Evolutionary conservation across 1,140 invertebrate species (phyloP), one percentile per base, ranked within the genome.

Genomic region (Alviniconcha marisindica): DNA sequence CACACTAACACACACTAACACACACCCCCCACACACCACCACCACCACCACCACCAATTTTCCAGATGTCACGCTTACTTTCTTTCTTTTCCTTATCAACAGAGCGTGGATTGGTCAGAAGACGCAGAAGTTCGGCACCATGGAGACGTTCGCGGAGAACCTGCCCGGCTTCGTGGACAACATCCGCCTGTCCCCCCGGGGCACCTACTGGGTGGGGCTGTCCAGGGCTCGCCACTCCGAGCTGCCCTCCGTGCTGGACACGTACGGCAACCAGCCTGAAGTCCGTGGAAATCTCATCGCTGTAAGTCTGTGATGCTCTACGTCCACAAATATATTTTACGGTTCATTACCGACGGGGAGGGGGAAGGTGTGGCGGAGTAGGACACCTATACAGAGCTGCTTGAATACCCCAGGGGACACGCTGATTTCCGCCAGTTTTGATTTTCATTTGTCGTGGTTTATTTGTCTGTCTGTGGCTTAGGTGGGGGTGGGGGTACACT

Each of bases 141-240:
- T 91, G 66, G 87, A 88, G 40, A 51, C 85, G 12, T 88, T 90
- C 74, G 85, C 85, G 38, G 82, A 88, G 21, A 91, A 91, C 60
- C 79, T 91, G 15, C 90, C 90, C 1, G 90, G 90, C 14, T 40
- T 85, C 86, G 94, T 48, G 96, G 96, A 90, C 96, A 97, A 93
- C 95, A 96, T 91, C 90, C 97, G 69, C 95, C 95, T 91, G 96
- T 96, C 86, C 94, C 94, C 94, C 31, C 91, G 94, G 36, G 95
- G 95, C 40, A 96, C 96, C 14, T 95, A 96, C 87, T 94, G 96
- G 82, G 94, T 96, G 0, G 93, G 94, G 2, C 88, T 97, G 24
- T 92, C 96, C 15, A 44, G 89, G 0, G 91, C 93, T 15, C 91
- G 94, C 28, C 84, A 89, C 56, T 84, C 86, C 38, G 89, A 89